These are phyloP conservation scores for Tylochromis polylepis DNA, from an alignment of 2,113 vertebrate species.

Conservation along the genomic window DNA sequence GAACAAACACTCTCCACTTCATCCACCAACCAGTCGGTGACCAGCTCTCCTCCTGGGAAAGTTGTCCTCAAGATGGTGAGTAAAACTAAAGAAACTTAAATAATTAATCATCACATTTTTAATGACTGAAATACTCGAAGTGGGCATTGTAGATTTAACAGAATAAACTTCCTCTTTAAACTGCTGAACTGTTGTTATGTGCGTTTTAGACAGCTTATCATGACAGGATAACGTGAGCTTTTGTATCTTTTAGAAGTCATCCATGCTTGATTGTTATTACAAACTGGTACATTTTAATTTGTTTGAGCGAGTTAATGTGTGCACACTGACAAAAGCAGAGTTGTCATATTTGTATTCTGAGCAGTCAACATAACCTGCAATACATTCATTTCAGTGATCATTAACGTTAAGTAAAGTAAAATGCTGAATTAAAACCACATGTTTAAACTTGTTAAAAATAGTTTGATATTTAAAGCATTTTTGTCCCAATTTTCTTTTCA, in stretches of 20 bases:
- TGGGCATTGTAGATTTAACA: neutral
- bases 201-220: neutral
- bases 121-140: neutral
- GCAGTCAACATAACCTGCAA: neutral
- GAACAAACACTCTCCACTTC: constrained; percentile 6
- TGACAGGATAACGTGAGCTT: neutral
- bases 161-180: neutral
- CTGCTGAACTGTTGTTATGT: neutral
- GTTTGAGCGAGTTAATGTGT: neutral
- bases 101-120: neutral
- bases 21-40: neutral
- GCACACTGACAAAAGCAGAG: neutral
- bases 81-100: constrained; percentile 1
- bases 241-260: neutral
- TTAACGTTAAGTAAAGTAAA: neutral
- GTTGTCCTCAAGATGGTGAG: constrained; percentile 65
- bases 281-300: neutral
- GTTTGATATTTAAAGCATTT: neutral
- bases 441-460: neutral
- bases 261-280: neutral
- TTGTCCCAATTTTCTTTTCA: neutral
- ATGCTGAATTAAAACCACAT: neutral
- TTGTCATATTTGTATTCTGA: neutral
- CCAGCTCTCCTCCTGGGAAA: neutral
- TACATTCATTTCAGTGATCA: neutral